These are phyloP conservation scores for Erpetoichthys calabaricus DNA, from an alignment of 2,797 vertebrate species.

Conservation along the genomic window DNA sequence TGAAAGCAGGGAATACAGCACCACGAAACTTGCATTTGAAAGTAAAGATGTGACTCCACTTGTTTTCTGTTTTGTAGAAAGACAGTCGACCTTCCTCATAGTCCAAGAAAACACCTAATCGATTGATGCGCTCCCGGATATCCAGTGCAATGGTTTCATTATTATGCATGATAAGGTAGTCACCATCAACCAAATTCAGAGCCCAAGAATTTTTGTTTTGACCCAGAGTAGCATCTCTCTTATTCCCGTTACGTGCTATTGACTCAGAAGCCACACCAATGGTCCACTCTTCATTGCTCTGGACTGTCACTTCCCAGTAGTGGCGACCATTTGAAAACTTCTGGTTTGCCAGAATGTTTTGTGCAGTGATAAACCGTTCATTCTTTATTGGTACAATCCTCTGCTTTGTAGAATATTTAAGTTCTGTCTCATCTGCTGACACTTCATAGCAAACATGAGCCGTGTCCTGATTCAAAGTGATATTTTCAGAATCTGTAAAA, in stretches of 20 bases:
- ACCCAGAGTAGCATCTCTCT: neutral
- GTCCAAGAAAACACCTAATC: conserved; percentile 19
- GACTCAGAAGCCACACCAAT: conserved; percentile 13
- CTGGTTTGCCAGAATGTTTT: conserved; percentile 12
- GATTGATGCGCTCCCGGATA: neutral
- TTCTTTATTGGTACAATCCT: neutral
- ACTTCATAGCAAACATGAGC: conserved; percentile 5
- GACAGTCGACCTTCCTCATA: conserved; percentile 12
- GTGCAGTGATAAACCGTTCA: neutral
- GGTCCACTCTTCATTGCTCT: conserved; percentile 12
- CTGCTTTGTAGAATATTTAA: neutral
- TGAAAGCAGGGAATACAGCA: conserved; percentile 12
- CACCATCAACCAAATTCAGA: conserved; percentile 14
- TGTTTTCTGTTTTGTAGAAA: conserved; percentile 14
- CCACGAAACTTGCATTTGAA: conserved; percentile 10
- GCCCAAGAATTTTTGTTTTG: conserved; percentile 13
- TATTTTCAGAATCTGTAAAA: conserved; percentile 12
- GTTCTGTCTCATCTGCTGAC: conserved; percentile 5
- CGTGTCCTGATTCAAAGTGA: conserved; percentile 15
- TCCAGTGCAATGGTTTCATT: conserved; percentile 1
- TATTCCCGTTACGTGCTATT: neutral
- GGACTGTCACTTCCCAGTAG: conserved; percentile 23
- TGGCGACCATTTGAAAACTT: conserved; percentile 15
- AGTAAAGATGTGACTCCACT: conserved; percentile 4
- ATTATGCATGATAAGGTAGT: conserved; percentile 10